Conservation (phyloP, 1,140 invertebrate genomes). For the Helicorthomorpha holstii region DNA sequence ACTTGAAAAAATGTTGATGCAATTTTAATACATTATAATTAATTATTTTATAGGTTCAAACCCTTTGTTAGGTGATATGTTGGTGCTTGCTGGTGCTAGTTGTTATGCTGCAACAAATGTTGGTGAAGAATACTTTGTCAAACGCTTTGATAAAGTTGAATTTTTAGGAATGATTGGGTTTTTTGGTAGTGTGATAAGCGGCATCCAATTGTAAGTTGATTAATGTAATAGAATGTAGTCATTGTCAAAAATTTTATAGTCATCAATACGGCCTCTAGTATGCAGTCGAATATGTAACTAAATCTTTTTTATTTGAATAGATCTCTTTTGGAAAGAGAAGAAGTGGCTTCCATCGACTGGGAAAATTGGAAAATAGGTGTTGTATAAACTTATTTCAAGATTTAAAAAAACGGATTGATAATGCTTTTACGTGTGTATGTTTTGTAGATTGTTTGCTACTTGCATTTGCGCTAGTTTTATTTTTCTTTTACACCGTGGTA, state of each 20-base stretch:
- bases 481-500: slow-evolving; percentile 57
- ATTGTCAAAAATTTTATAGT: not conserved
- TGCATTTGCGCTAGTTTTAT: slow-evolving; percentile 43
- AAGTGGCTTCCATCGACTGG: slow-evolving; percentile 34
- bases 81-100: slow-evolving; percentile 60
- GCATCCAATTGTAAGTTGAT: slow-evolving; percentile 51
- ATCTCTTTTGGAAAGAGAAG: slow-evolving; percentile 32
- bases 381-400: slow-evolving; percentile 8
- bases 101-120: slow-evolving; percentile 68
- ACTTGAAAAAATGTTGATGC: too few relatives aligned
- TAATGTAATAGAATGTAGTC: not conserved
- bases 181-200: slow-evolving; percentile 59
- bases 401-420: not conserved
- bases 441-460: slow-evolving; percentile 35
- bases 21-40: slow-evolving; percentile 5
- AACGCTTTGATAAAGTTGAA: slow-evolving; percentile 57
- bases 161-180: slow-evolving; percentile 72
- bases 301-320: slow-evolving; percentile 23
- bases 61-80: slow-evolving; percentile 61
- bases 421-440: slow-evolving; percentile 6
- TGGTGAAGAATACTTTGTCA: slow-evolving; percentile 63
- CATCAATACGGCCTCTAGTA: not conserved
- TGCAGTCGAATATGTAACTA: not conserved
- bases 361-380: slow-evolving; percentile 30
- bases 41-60: slow-evolving; percentile 44